These are phyloP conservation scores for Netelia melanura DNA, from an alignment of 2,888 invertebrate species.

Conservation along the genomic window DNA sequence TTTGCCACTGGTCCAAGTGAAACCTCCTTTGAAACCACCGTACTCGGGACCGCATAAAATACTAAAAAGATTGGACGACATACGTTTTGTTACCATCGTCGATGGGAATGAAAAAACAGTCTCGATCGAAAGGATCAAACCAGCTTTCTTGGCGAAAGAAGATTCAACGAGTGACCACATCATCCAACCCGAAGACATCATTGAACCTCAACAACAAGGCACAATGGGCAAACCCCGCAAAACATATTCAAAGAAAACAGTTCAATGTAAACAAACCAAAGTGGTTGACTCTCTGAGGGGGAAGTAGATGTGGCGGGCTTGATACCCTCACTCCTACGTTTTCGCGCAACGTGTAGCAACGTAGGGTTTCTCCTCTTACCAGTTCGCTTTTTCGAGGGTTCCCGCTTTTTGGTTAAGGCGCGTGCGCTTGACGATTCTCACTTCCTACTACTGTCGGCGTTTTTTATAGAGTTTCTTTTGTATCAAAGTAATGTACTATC, in stretches of 20 bases:
- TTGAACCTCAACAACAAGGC: conserved; percentile 17
- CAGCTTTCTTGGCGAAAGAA: conserved; percentile 16
- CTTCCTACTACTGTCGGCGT: too few relatives aligned
- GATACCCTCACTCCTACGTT: too few relatives aligned
- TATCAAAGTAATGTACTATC: too few relatives aligned
- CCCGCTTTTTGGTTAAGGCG: too few relatives aligned
- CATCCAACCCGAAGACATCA: conserved; percentile 2
- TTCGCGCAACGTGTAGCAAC: too few relatives aligned
- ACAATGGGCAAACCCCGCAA: conserved; percentile 5
- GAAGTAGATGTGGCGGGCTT: background rate
- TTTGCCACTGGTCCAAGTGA: conserved; percentile 33
- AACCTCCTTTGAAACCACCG: conserved; percentile 26
- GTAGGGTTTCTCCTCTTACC: too few relatives aligned
- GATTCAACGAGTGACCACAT: background rate
- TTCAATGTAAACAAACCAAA: too few relatives aligned
- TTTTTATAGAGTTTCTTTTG: too few relatives aligned
- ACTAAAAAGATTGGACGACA: conserved; percentile 10
- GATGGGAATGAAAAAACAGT: conserved; percentile 2
- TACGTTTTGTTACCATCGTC: background rate
- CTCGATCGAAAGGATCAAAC: conserved; percentile 11
- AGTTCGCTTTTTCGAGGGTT: too few relatives aligned
- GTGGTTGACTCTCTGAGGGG: background rate
- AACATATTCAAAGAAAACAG: too few relatives aligned
- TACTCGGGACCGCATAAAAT: conserved; percentile 6
- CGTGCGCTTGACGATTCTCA: too few relatives aligned